These are phyloP conservation scores for Himalopsyche phryganea DNA, from an alignment of 1,140 invertebrate species.

Conservation along the genomic window DNA sequence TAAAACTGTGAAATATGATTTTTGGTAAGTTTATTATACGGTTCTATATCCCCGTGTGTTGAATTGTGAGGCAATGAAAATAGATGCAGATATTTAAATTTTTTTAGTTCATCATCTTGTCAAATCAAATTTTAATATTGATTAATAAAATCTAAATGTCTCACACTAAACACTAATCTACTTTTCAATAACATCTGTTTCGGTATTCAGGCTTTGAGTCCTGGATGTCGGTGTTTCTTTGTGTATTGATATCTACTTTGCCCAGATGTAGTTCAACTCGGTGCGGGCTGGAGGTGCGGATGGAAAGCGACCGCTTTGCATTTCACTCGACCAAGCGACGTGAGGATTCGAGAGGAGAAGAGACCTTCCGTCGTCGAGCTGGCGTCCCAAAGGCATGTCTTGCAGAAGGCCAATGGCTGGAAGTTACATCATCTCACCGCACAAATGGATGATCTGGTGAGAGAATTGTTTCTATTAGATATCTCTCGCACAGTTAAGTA, in stretches of 20 bases:
- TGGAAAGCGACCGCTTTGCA: constrained; percentile 70
- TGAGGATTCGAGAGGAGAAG: constrained; percentile 81
- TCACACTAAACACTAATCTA: too few species aligned
- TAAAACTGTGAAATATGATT: too few species aligned
- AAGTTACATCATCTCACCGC: constrained; percentile 88
- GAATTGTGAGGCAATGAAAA: too few species aligned
- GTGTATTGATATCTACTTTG: neutral
- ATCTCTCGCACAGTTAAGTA: too few species aligned
- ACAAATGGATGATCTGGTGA: constrained; percentile 89
- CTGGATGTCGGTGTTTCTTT: neutral
- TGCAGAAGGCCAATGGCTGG: constrained; percentile 91
- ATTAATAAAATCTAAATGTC: too few species aligned
- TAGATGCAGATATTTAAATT: too few species aligned
- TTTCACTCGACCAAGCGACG: constrained; percentile 83
- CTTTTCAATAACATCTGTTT: too few species aligned
- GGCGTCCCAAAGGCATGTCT: constrained; percentile 82
- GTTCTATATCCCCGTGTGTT: too few species aligned
- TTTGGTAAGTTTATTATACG: too few species aligned
- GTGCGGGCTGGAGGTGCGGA: constrained; percentile 46
- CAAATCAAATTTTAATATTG: too few species aligned
- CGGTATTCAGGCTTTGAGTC: too few species aligned
- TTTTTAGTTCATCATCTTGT: too few species aligned
- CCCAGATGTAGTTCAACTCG: constrained; percentile 42
- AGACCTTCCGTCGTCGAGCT: constrained; percentile 81
- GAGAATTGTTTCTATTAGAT: neutral